Evolutionary conservation across 2,113 vertebrate genomes (phyloP), one percentile per base, ranked within the genome.

Genomic region (Anolis sagrei): DNA sequence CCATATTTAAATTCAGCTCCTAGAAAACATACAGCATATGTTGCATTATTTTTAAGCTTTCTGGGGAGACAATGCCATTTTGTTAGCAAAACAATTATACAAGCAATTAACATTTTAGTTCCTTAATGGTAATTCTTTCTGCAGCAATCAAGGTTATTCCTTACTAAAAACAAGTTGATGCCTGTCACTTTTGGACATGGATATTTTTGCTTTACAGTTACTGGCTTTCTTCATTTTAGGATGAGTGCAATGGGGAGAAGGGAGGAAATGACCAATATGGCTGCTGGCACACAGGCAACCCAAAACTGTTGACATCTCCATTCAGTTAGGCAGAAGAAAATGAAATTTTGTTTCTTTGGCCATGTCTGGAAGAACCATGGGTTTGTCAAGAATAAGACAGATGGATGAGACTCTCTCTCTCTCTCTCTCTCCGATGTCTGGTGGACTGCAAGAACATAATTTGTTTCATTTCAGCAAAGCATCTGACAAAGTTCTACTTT

Each of bases 1-100:
- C 36, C 58, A 44, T 75, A 89, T 89, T 90, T 94, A 93, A 91
- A 87, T 0, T 82, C 81, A 54, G 66, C 9, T 19, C 49, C 34
- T 79, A 89, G 44, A 91, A 88, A 73, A 79, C 83, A 82, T 89
- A 87, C 39, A 87, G 74, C 48, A 25, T 3, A 25, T 89, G n/a
- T 64, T 48, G n/a, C 75, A 85, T 83, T 5, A 80, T 84, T 92
- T 92, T 76, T 73, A 86, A 82, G 58, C 48, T 90, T 36, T 44
- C 36, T 11, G 29, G 39, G 29, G 72, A 93, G 74, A 90, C 90
- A 90, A 83, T 34, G 0, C 54, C 36, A 51, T 9, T 27, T 21
- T 14, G 6, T 36, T 77, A 54, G 70, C 83, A 86, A 79, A 89
- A 82, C 62, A 77, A 74, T 70, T 89, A 83, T 61, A 54, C 13